Conservation (phyloP, 2,113 vertebrate genomes). For the Pelecanus crispus region DNA sequence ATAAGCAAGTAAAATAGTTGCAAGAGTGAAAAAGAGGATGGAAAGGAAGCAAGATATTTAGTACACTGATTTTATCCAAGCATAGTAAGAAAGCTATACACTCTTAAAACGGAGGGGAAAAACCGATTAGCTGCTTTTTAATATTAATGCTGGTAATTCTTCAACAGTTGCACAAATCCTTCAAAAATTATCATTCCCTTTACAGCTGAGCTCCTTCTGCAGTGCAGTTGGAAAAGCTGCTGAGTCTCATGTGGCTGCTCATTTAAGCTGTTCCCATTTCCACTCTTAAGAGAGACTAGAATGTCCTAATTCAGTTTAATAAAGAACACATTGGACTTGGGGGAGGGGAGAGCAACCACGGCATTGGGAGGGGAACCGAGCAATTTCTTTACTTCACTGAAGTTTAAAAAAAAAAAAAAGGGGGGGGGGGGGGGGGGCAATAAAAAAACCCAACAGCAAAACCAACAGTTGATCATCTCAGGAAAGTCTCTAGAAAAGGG, state of each 20-base stretch:
- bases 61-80: background rate
- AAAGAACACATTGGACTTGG: slow-evolving; percentile 36
- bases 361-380: background rate
- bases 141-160: slow-evolving; percentile 35
- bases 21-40: background rate
- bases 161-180: slow-evolving; percentile 41
- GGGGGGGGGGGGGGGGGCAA: no score
- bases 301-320: slow-evolving; percentile 58
- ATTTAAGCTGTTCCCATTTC: slow-evolving; percentile 50
- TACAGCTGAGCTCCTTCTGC: slow-evolving; percentile 40
- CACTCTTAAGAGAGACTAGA: slow-evolving; percentile 47
- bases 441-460: background rate
- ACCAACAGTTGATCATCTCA: slow-evolving; percentile 14
- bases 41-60: background rate
- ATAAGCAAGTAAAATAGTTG: background rate
- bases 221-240: slow-evolving; percentile 36
- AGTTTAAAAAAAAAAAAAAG: background rate
- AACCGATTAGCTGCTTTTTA: slow-evolving; percentile 33
- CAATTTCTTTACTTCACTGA: background rate
- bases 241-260: slow-evolving; percentile 48
- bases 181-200: slow-evolving; percentile 46
- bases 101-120: background rate
- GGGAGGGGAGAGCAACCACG: background rate
- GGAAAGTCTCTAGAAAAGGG: slow-evolving; percentile 9
- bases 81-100: background rate